Evolutionary conservation across 2,797 vertebrate genomes (phyloP).

Genomic region (Sebastes wilsoni): DNA sequence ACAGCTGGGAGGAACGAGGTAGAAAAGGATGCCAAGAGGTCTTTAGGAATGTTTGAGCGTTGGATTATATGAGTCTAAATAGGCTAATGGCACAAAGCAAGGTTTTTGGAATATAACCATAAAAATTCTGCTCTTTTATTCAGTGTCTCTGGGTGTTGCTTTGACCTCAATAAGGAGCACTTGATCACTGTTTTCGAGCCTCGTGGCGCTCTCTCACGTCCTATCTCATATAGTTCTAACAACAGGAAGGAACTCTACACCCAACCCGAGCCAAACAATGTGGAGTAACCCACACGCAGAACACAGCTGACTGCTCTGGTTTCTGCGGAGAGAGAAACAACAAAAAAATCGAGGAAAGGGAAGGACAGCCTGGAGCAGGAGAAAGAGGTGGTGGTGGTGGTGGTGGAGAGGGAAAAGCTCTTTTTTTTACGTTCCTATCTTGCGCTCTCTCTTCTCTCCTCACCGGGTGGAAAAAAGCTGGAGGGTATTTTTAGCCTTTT

Average conservation of each 20-base stretch:
- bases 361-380: slow-evolving; percentile 58
- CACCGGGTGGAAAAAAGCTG: slow-evolving; percentile 54
- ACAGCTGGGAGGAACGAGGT: not conserved
- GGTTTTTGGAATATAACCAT: slow-evolving; percentile 13
- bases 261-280: slow-evolving; percentile 52
- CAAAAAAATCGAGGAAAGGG: not conserved
- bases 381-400: not conserved
- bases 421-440: slow-evolving; percentile 35
- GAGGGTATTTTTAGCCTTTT: slow-evolving; percentile 78
- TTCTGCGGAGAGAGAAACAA: slow-evolving; percentile 45
- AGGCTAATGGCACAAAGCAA: slow-evolving; percentile 16
- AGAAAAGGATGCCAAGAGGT: slow-evolving; percentile 15
- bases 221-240: slow-evolving; percentile 40
- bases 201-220: slow-evolving; percentile 21
- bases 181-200: slow-evolving; percentile 53
- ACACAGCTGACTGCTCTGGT: slow-evolving; percentile 59
- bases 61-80: slow-evolving; percentile 10
- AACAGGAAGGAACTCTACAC: slow-evolving; percentile 62
- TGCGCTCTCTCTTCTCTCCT: slow-evolving; percentile 30
- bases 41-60: slow-evolving; percentile 21
- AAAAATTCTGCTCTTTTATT: slow-evolving; percentile 20
- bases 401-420: slow-evolving; percentile 9
- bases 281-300: slow-evolving; percentile 55
- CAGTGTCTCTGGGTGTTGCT: slow-evolving; percentile 51
- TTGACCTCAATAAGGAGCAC: slow-evolving; percentile 69